These are phyloP conservation scores for Minunthozetes semirufus DNA, from an alignment of 2,888 invertebrate genomes.

Conservation along the genomic window DNA sequence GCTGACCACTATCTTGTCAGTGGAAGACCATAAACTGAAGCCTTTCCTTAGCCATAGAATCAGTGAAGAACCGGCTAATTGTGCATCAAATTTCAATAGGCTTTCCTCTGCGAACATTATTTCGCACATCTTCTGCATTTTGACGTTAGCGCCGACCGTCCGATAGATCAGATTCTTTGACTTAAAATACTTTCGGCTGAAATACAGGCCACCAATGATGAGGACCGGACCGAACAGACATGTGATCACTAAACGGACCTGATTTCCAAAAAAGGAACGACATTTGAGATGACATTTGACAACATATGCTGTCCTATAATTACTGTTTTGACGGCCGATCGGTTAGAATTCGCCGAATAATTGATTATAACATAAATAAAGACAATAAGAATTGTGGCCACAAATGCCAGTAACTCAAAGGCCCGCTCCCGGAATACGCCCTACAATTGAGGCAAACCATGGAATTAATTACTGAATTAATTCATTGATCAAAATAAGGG, in stretches of 20 bases:
- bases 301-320: background rate
- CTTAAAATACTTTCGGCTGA: slow-evolving; percentile 42
- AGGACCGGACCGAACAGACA: slow-evolving; percentile 39
- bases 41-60: slow-evolving; percentile 41
- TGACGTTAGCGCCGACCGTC: slow-evolving; percentile 45
- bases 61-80: slow-evolving; percentile 44
- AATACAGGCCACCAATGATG: slow-evolving; percentile 36
- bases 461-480: background rate
- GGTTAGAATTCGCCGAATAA: slow-evolving; percentile 25
- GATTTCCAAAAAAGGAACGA: background rate
- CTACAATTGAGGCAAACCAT: slow-evolving; percentile 37
- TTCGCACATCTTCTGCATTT: slow-evolving; percentile 45
- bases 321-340: slow-evolving; percentile 36
- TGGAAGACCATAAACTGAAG: background rate
- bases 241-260: slow-evolving; percentile 37
- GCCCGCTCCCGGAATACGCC: slow-evolving; percentile 40
- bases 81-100: slow-evolving; percentile 46
- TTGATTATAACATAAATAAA: slow-evolving; percentile 39
- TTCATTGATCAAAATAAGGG: background rate
- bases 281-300: background rate
- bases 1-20: slow-evolving; percentile 44
- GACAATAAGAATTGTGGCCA: slow-evolving; percentile 40
- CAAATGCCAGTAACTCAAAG: slow-evolving; percentile 40
- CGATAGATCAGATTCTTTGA: slow-evolving; percentile 46
- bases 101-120: slow-evolving; percentile 44